Base-by-base conservation (phyloP, 2,888 invertebrate genomes). In the Andrena dorsata region DNA sequence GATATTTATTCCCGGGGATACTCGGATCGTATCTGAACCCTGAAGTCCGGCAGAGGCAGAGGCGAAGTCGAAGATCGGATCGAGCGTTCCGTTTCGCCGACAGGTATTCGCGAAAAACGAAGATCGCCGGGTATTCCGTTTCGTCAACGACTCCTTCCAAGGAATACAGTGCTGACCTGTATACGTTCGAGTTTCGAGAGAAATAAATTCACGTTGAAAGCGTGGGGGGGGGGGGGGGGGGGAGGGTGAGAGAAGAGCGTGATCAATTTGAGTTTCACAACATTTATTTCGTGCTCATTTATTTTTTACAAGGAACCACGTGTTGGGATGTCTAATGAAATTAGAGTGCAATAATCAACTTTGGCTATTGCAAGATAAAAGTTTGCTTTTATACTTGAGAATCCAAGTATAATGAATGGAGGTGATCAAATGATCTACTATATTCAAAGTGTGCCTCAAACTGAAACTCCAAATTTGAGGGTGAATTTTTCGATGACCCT, bases 1-100 rank as follows among this genome's bases (percentile, higher is more conserved):
- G 81, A 83, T 82, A 75, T 74, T 83, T 79, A 83, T 83, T 82
- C 80, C 82, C 53, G 70, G 66, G 51, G 82, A 83, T 80, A 72
- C 66, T 66, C 49, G 77, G 74, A 78, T 82, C 71, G 74, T 82
- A 82, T 82, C 77, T 63, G 70, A 56, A 26, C 49, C 10, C 10
- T 53, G 82, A 71, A 80, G 72, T 72, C 63, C 49, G 47, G 32
- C 77, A 58, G 26, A 64, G 56, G 32, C 70, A 64, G 20, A 64
- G 30, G 65, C 63, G 64, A 64, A 70, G 63, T 56, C 51, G 28
- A 30, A 80, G 80, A 80, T 80, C 80, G 35, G 68, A 78, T 80
- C 80, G 66, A 30, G 30, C 35, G 77, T 58, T 77, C 26, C 65
- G 79, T 78, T 72, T 77, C 70, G 80, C 68, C 71, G 70, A 77